A percentile compares a stretch with the other conserved stretches of the same genome.
phyloP scores from a whole-genome alignment of 2,797 vertebrate genomes.

The Rhynchonycteris naso region DNA sequence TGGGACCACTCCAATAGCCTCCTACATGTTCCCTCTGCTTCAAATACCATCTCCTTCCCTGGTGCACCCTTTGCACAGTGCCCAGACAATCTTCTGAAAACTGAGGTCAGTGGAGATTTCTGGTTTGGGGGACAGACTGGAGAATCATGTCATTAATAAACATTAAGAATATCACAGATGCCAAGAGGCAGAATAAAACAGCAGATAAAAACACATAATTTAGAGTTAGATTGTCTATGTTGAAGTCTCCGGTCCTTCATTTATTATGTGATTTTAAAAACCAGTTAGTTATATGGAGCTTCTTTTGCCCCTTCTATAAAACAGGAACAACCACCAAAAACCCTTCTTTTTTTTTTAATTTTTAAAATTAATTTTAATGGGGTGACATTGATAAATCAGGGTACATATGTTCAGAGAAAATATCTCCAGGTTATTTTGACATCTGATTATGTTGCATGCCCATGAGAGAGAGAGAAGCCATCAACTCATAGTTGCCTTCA shows the following conservation, averaged over 20 bases:
- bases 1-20: background rate
- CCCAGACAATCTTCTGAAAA: background rate
- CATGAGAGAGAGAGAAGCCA: too few relatives aligned
- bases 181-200: background rate
- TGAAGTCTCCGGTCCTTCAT: background rate
- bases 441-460: too few relatives aligned
- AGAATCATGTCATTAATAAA: background rate
- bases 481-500: too few relatives aligned
- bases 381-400: too few relatives aligned
- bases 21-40: background rate
- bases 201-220: background rate
- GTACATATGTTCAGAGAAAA: too few relatives aligned
- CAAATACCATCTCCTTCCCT: background rate
- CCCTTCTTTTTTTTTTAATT: background rate
- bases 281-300: background rate
- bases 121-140: background rate
- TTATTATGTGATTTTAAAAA: slow-evolving; percentile 34
- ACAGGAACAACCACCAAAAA: background rate
- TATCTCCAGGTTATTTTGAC: too few relatives aligned
- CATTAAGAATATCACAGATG: background rate
- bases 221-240: background rate
- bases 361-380: too few relatives aligned
- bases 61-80: background rate
- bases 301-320: slow-evolving; percentile 6
- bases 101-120: background rate